Conservation (phyloP, 1,140 invertebrate species). For the Druon quercuslanigerum region DNA sequence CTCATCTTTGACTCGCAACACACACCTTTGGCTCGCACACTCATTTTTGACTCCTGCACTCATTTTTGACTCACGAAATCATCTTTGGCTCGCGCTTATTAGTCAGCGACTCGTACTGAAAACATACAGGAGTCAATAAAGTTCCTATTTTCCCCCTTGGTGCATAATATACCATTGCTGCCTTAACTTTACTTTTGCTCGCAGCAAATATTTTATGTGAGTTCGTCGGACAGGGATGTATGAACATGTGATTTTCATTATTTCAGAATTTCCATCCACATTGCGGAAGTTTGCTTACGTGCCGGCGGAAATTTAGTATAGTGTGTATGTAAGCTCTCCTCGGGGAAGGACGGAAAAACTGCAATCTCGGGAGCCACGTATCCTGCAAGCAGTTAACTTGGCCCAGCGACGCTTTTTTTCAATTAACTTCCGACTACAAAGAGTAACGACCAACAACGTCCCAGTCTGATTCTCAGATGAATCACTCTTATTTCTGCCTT, state of each 20-base stretch:
- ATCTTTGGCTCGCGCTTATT: no score
- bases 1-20: no score
- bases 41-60: no score
- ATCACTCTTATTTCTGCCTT: background rate
- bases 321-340: background rate
- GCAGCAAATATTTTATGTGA: background rate
- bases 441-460: conserved; percentile 1
- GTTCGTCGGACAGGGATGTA: background rate
- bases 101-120: no score
- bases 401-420: conserved; percentile 21
- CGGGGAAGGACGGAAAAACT: background rate
- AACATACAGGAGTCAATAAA: no score
- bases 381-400: conserved; percentile 27
- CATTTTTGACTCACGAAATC: no score
- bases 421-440: conserved; percentile 12
- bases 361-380: conserved; percentile 23
- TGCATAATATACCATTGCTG: no score
- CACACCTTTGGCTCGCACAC: no score
- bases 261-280: conserved; percentile 29
- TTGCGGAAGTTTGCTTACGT: conserved; percentile 25
- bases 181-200: no score
- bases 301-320: conserved; percentile 21
- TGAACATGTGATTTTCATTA: conserved; percentile 29
- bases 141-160: no score
- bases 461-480: background rate